These are phyloP conservation scores for Campylomormyrus numenius DNA, from an alignment of 2,113 vertebrate species.

Conservation along the genomic window DNA sequence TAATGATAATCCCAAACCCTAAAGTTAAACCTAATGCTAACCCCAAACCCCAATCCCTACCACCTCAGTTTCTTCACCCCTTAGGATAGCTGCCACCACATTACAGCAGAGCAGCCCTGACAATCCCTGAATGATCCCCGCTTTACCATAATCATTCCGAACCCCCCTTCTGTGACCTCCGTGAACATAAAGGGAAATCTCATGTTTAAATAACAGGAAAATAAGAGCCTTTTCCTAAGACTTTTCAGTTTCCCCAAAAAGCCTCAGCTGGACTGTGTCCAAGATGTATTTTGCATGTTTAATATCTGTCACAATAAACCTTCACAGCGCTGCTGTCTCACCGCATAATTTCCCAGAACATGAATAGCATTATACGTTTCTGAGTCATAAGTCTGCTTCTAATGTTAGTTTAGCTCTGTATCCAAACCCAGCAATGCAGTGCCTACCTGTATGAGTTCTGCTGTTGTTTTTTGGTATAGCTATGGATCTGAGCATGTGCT, in stretches of 20 bases:
- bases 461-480: not conserved
- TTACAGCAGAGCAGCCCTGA: not conserved
- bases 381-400: not conserved
- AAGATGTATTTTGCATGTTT: not conserved
- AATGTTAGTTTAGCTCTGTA: not conserved
- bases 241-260: not conserved
- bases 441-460: not conserved
- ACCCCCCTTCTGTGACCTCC: not conserved
- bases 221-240: not conserved
- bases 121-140: not conserved
- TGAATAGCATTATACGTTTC: not conserved
- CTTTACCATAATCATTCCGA: not conserved
- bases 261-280: not conserved
- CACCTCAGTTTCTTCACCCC: not conserved
- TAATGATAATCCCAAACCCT: not conserved
- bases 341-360: constrained; percentile 3
- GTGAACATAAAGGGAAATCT: not conserved
- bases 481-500: not conserved
- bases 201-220: not conserved
- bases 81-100: not conserved
- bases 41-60: not conserved
- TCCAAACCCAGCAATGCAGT: not conserved
- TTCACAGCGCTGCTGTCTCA: not conserved
- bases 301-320: constrained; percentile 10
- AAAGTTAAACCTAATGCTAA: not conserved